These are phyloP conservation scores for Limnothrissa miodon DNA, from an alignment of 2,113 vertebrate species.

Conservation along the genomic window DNA sequence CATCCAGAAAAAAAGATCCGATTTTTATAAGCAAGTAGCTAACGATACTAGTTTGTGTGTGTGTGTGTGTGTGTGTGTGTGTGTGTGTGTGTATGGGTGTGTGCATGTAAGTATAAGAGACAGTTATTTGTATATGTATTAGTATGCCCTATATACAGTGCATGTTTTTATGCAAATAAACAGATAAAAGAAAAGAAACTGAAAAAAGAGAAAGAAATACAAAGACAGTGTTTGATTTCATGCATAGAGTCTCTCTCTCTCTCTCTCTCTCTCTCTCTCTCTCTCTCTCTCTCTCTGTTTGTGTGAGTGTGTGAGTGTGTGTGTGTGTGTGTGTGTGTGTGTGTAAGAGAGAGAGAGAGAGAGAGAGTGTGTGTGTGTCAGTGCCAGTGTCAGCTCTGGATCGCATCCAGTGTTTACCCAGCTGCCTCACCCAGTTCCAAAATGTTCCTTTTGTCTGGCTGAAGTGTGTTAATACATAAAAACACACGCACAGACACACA, in stretches of 20 bases:
- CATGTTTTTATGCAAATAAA: neutral
- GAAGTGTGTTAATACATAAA: conserved; percentile 38
- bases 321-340: conserved; percentile 3
- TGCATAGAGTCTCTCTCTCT: conserved; percentile 16
- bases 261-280: too few species aligned
- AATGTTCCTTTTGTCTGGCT: conserved; percentile 10
- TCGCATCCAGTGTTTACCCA: conserved; percentile 35
- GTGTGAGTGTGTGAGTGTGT: neutral
- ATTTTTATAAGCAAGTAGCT: conserved; percentile 35
- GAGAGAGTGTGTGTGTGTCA: neutral
- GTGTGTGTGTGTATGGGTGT: conserved; percentile 2
- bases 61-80: conserved; percentile 23
- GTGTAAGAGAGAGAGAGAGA: neutral
- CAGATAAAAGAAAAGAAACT: neutral
- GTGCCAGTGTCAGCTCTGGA: conserved; percentile 17
- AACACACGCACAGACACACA: conserved; percentile 11
- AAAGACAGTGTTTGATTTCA: neutral
- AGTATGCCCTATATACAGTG: neutral
- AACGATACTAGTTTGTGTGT: conserved; percentile 24
- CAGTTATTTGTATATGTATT: neutral
- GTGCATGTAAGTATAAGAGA: neutral
- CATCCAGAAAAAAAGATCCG: conserved; percentile 22
- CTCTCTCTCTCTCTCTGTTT: neutral
- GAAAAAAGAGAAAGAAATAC: neutral
- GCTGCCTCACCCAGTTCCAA: conserved; percentile 30